phyloP scores from a whole-genome alignment of 2,797 vertebrate genomes.

The Lepus townsendii region DNA sequence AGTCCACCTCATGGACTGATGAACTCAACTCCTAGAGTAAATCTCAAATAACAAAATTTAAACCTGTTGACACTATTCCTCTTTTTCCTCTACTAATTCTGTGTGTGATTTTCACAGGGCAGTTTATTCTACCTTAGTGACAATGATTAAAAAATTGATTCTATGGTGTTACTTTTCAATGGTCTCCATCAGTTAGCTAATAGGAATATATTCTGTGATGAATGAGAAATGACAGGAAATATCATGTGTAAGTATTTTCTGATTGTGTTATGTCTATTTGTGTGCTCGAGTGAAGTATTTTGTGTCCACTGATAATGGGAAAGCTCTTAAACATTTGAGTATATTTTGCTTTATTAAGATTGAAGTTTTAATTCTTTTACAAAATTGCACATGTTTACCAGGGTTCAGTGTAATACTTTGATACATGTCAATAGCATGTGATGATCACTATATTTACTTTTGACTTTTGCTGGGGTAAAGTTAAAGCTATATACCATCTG shows the following conservation, averaged over 20 bases:
- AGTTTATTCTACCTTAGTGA: conserved; percentile 38
- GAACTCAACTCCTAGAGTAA: neutral
- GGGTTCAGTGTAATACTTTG: no score
- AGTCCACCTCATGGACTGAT: neutral
- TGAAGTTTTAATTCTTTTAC: no score
- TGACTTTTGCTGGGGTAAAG: conserved; percentile 12
- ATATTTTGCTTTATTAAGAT: no score
- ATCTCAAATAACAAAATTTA: neutral
- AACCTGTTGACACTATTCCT: neutral
- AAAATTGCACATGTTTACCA: no score
- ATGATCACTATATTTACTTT: neutral
- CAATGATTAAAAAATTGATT: conserved; percentile 50
- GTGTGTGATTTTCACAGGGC: neutral
- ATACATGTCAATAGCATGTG: no score
- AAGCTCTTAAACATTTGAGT: neutral
- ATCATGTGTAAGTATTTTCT: neutral
- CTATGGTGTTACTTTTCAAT: conserved; percentile 30
- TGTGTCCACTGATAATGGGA: neutral
- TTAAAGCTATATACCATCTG: neutral
- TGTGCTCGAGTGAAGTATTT: neutral
- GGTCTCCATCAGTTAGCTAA: conserved; percentile 14
- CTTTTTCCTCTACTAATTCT: neutral
- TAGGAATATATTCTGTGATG: conserved; percentile 38
- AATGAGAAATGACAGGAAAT: conserved; percentile 19
- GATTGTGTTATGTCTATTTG: neutral